Evolutionary conservation across 2,888 invertebrate species (phyloP).

Genomic region (Eupithecia pulchellata): DNA sequence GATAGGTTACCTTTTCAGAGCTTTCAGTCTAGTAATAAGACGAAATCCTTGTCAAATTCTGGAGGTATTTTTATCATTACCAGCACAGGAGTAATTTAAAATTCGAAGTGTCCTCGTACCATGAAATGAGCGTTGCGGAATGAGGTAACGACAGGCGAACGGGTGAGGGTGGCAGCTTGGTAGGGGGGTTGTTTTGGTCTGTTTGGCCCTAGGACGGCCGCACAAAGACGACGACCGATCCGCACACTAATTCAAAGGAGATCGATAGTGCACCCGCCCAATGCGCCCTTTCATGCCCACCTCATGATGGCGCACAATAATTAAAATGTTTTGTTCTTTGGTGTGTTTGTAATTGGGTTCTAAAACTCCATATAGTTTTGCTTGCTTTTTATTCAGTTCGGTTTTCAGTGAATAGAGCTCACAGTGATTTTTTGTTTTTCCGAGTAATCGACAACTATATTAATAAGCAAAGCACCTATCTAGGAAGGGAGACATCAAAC

Average conservation of each 20-base stretch:
- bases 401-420: neutral
- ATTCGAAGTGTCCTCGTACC: conserved; percentile 62
- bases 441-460: neutral
- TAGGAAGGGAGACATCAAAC: neutral
- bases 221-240: conserved; percentile 84
- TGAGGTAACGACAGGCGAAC: conserved; percentile 70
- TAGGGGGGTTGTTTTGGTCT: conserved; percentile 82
- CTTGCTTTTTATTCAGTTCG: neutral
- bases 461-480: neutral
- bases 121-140: conserved; percentile 63
- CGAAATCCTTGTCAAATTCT: conserved; percentile 30
- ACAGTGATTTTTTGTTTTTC: neutral
- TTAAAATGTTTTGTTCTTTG: conserved; percentile 68
- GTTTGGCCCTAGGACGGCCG: conserved; percentile 82
- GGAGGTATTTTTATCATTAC: conserved; percentile 43
- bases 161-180: conserved; percentile 56
- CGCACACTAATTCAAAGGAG: conserved; percentile 84
- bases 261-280: conserved; percentile 83
- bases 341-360: conserved; percentile 28
- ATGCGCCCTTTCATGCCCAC: conserved; percentile 76
- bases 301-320: conserved; percentile 68
- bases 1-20: neutral
- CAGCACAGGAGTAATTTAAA: conserved; percentile 48
- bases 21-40: conserved; percentile 14
- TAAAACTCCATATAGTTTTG: conserved; percentile 19